These are phyloP conservation scores for Semaprochilodus insignis DNA, from an alignment of 2,797 vertebrate genomes.

Conservation along the genomic window DNA sequence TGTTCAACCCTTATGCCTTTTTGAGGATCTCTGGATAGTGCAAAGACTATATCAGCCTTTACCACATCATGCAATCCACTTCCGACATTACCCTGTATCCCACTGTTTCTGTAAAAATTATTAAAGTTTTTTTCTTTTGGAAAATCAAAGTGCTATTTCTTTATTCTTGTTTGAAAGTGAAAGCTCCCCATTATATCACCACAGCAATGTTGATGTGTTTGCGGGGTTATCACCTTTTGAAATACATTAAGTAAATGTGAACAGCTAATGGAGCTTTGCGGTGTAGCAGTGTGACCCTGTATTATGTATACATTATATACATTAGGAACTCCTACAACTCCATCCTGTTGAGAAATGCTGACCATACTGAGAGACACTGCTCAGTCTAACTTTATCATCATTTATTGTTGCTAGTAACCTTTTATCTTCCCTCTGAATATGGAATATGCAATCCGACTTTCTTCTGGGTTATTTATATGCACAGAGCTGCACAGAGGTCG, in stretches of 20 bases:
- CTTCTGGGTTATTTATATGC: too few relatives aligned
- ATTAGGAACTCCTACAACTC: too few relatives aligned
- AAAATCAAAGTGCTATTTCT: constrained; percentile 15
- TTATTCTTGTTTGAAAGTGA: not conserved
- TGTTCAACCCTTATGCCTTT: constrained; percentile 70
- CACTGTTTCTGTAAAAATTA: constrained; percentile 56
- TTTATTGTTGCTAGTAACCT: too few relatives aligned
- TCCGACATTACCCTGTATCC: constrained; percentile 46
- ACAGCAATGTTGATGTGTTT: not conserved
- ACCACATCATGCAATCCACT: constrained; percentile 46
- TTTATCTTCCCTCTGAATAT: too few relatives aligned
- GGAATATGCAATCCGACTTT: too few relatives aligned
- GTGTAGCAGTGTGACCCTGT: too few relatives aligned
- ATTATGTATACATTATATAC: too few relatives aligned
- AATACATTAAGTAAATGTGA: not conserved
- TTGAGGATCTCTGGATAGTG: constrained; percentile 44
- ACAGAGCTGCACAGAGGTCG: too few relatives aligned
- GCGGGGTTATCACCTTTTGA: not conserved
- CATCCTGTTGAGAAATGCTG: too few relatives aligned
- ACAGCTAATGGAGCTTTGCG: not conserved
- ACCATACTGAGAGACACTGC: too few relatives aligned
- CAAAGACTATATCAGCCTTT: constrained; percentile 58
- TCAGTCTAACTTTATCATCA: too few relatives aligned
- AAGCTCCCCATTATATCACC: not conserved
- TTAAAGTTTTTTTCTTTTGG: constrained; percentile 52